A percentile compares a stretch with the other conserved stretches of the same genome.
phyloP scores from a whole-genome alignment of 2,113 vertebrate species.

The Haplotaxodon microlepis region DNA sequence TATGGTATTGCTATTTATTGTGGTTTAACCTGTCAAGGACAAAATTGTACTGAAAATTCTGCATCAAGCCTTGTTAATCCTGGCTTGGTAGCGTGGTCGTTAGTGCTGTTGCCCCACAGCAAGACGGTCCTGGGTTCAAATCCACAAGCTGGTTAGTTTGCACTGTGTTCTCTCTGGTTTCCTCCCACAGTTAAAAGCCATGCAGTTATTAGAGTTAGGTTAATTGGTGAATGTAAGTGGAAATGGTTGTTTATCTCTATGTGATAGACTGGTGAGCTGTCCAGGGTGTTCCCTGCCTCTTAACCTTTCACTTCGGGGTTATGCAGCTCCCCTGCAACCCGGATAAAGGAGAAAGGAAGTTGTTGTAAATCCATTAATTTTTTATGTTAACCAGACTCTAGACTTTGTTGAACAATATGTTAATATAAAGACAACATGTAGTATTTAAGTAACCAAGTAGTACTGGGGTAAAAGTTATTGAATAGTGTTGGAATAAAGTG shows the following conservation, averaged over 20 bases:
- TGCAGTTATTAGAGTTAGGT: background rate
- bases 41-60: background rate
- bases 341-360: background rate
- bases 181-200: background rate
- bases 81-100: background rate
- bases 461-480: background rate
- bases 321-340: background rate
- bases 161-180: background rate
- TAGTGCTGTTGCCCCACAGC: background rate
- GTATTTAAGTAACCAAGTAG: background rate
- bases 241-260: background rate
- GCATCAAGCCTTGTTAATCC: background rate
- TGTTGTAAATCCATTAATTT: background rate
- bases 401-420: background rate
- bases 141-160: background rate
- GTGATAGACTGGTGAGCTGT: background rate
- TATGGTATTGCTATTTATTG: background rate
- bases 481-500: background rate
- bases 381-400: background rate
- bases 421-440: background rate
- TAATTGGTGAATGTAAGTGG: background rate
- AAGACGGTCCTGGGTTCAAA: background rate
- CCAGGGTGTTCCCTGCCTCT: background rate
- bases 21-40: background rate
- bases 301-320: accelerated